Conservation (phyloP, 2,888 invertebrate species). For the Seira ritae region DNA sequence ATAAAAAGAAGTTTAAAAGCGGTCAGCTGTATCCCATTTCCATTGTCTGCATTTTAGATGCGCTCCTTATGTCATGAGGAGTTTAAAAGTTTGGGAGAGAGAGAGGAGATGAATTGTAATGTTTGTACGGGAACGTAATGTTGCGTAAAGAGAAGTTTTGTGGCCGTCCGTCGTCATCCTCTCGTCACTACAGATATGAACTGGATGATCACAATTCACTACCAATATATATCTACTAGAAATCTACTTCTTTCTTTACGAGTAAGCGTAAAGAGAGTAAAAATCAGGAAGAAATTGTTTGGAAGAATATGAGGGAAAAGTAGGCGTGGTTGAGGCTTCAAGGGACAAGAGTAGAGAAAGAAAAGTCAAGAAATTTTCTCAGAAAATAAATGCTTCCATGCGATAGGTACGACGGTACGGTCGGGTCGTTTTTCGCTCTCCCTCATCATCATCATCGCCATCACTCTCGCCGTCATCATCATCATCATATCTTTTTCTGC, state of each 20-base stretch:
- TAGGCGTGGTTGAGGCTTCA: constrained; percentile 72
- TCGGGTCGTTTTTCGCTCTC: constrained; percentile 34
- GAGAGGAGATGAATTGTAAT: neutral
- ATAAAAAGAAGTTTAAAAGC: constrained; percentile 58
- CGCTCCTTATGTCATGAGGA: constrained; percentile 3
- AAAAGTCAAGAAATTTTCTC: constrained; percentile 72
- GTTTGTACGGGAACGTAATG: constrained; percentile 4
- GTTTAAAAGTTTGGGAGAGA: neutral
- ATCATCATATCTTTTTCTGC: constrained; percentile 6
- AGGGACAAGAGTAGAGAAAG: constrained; percentile 70
- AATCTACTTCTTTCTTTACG: constrained; percentile 10
- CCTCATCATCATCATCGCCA: too few species aligned
- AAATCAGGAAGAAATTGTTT: constrained; percentile 71
- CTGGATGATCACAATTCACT: constrained; percentile 12
- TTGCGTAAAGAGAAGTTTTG: constrained; percentile 15
- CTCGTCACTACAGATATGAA: constrained; percentile 35
- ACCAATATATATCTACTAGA: too few species aligned
- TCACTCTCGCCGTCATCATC: neutral
- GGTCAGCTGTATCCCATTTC: constrained; percentile 56
- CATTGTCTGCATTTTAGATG: constrained; percentile 16
- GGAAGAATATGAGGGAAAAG: constrained; percentile 72
- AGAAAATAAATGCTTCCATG: constrained; percentile 70
- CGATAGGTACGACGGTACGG: constrained; percentile 36
- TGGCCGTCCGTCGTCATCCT: constrained; percentile 41
- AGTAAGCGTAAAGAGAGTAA: constrained; percentile 46